phyloP scores from a whole-genome alignment of 1,140 invertebrate species.

The Drosophila subobscura region DNA sequence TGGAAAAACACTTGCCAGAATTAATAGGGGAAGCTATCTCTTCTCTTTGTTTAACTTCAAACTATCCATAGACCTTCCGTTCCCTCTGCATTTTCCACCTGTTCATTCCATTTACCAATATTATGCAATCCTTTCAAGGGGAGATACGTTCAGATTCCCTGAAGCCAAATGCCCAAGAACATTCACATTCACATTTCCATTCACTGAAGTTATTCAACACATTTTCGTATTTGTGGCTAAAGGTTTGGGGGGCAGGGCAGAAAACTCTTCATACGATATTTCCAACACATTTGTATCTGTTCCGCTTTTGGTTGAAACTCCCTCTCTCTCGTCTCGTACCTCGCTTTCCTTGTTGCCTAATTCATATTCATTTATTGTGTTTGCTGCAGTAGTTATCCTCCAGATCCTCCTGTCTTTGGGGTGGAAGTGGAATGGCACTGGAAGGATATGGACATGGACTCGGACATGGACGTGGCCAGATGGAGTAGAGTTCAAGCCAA shows the following conservation, averaged over 20 bases:
- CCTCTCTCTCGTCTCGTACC: neutral
- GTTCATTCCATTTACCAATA: too few relatives aligned
- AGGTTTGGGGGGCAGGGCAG: neutral
- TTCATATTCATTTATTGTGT: slow-evolving; percentile 81
- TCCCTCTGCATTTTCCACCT: too few relatives aligned
- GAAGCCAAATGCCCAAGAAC: neutral
- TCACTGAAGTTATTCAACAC: slow-evolving; percentile 18
- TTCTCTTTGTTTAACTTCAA: too few relatives aligned
- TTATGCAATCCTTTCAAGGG: too few relatives aligned
- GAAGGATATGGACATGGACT: too few relatives aligned
- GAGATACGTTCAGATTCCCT: too few relatives aligned
- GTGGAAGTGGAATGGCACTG: too few relatives aligned
- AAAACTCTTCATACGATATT: slow-evolving; percentile 5
- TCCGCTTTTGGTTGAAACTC: slow-evolving; percentile 1
- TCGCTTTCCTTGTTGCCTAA: slow-evolving; percentile 55
- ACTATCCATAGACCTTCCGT: too few relatives aligned
- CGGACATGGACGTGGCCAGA: neutral
- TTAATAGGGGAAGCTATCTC: too few relatives aligned
- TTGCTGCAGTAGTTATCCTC: slow-evolving; percentile 33
- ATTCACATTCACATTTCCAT: slow-evolving; percentile 1
- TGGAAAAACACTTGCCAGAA: too few relatives aligned
- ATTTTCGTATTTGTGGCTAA: slow-evolving; percentile 10
- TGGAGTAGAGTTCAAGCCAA: slow-evolving; percentile 45
- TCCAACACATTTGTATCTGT: slow-evolving; percentile 18
- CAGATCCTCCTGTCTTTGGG: too few relatives aligned